A percentile compares a stretch with the other conserved stretches of the same genome.
Evolutionary conservation across 2,888 invertebrate genomes (phyloP).

Genomic region (Euplexia lucipara): DNA sequence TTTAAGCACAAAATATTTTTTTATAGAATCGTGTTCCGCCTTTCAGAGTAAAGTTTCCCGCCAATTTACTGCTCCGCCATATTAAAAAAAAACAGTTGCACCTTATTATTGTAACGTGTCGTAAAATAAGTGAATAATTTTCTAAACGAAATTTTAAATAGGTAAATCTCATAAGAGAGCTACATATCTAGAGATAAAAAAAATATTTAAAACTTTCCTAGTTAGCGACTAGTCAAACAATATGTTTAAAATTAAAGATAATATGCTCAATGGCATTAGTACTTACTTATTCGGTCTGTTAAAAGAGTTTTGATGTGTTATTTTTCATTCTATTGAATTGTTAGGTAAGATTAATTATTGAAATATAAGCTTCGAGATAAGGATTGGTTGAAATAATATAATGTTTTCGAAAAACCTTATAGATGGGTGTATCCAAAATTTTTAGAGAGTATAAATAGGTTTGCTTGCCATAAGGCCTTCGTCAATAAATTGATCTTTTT

Average conservation of each 20-base stretch:
- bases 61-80: conserved; percentile 48
- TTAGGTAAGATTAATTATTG: conserved; percentile 48
- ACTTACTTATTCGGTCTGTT: conserved; percentile 60
- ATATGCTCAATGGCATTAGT: conserved; percentile 63
- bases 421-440: conserved; percentile 1
- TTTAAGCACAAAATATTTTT: conserved; percentile 60
- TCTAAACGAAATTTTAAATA: conserved; percentile 41
- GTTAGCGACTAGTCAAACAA: conserved; percentile 68
- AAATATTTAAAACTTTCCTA: conserved; percentile 57
- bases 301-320: conserved; percentile 48
- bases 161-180: conserved; percentile 48
- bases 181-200: conserved; percentile 65
- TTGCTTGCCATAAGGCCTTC: conserved; percentile 24
- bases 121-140: conserved; percentile 45
- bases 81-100: conserved; percentile 39
- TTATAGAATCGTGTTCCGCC: conserved; percentile 60
- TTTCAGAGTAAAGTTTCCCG: conserved; percentile 49
- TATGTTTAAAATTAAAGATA: conserved; percentile 45
- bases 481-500: conserved; percentile 14
- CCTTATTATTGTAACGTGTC: conserved; percentile 13
- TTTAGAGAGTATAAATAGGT: neutral
- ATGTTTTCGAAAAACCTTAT: conserved; percentile 10
- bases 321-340: conserved; percentile 50
- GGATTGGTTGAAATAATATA: conserved; percentile 28
- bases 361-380: conserved; percentile 36